Conservation (phyloP, 2,113 vertebrate species). For the Turnix velox region DNA sequence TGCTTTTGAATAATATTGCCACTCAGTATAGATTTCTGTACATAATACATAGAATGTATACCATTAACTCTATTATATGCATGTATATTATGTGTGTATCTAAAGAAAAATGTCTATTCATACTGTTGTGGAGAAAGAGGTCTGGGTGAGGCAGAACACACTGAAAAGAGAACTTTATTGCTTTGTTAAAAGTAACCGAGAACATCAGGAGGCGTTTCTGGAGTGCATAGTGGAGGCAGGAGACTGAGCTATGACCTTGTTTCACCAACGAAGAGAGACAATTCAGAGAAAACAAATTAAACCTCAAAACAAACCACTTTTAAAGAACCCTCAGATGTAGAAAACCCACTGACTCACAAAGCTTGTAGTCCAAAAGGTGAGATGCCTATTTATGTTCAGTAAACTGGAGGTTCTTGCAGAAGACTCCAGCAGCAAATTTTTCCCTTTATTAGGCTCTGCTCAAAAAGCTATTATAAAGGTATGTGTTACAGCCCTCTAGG, state of each 20-base stretch:
- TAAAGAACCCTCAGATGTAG: neutral
- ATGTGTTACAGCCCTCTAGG: neutral
- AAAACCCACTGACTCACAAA: neutral
- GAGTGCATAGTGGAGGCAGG: neutral
- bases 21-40: neutral
- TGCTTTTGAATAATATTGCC: neutral
- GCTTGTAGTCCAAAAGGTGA: neutral
- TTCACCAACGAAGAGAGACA: neutral
- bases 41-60: neutral
- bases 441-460: conserved; percentile 17
- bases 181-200: neutral
- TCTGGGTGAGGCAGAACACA: neutral
- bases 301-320: neutral
- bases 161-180: neutral
- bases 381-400: neutral
- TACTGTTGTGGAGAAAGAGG: neutral
- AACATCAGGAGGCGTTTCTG: neutral
- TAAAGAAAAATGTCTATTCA: neutral
- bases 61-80: neutral
- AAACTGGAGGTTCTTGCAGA: neutral
- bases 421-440: neutral
- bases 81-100: too few relatives aligned
- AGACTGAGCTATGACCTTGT: neutral
- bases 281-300: neutral
- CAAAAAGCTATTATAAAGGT: neutral